Conservation (phyloP, 2,797 vertebrate genomes). For the Calcarius lapponicus region DNA sequence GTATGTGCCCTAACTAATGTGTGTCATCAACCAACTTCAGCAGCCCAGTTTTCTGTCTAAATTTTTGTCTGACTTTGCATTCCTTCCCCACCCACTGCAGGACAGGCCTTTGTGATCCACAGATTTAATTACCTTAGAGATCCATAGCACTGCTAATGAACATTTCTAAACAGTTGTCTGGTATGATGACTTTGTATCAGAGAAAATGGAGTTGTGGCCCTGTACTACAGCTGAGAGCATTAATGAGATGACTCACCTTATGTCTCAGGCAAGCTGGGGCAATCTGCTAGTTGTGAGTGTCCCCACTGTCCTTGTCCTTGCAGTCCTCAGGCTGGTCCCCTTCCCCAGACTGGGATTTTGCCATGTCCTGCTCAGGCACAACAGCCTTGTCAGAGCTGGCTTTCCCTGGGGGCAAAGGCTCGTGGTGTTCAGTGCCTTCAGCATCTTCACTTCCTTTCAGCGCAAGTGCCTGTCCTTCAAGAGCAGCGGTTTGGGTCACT, state of each 20-base stretch:
- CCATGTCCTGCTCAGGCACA: background rate
- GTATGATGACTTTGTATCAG: background rate
- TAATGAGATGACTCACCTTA: slow-evolving; percentile 40
- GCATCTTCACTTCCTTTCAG: slow-evolving; percentile 10
- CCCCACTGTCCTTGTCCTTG: slow-evolving; percentile 19
- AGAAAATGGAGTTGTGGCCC: background rate
- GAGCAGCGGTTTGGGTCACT: background rate
- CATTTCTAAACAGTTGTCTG: background rate
- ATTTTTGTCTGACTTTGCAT: background rate
- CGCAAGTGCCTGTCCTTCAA: background rate
- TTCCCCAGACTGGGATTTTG: background rate
- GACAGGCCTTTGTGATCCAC: background rate
- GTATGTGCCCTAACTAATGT: background rate
- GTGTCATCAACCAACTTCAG: background rate
- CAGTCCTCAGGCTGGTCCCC: slow-evolving; percentile 12
- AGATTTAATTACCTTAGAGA: background rate
- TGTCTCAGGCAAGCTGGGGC: background rate
- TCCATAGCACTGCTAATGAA: background rate
- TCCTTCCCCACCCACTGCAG: background rate
- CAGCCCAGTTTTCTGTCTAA: background rate
- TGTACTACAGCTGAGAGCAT: background rate
- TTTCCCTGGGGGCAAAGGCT: background rate
- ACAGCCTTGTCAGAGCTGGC: background rate
- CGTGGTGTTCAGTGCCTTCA: background rate
- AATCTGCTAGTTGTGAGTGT: slow-evolving; percentile 19